These are phyloP conservation scores for Brotula barbata DNA, from an alignment of 2,797 vertebrate genomes.

Conservation along the genomic window DNA sequence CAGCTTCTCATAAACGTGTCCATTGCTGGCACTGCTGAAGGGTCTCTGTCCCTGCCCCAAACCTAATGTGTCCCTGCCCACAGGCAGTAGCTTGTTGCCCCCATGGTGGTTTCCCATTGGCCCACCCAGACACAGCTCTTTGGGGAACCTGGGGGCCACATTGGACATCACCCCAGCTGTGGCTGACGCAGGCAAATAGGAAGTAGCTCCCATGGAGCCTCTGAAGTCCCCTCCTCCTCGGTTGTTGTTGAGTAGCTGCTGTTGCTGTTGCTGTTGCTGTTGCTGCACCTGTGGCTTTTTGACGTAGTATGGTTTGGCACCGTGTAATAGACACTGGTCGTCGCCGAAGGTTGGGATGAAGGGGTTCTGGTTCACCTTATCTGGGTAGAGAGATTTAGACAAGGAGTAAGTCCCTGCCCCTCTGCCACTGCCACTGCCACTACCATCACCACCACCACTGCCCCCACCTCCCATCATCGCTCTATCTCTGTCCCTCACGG, in stretches of 20 bases:
- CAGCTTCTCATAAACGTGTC: slow-evolving; percentile 99
- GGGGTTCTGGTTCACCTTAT: slow-evolving; percentile 99
- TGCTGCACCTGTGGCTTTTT: slow-evolving; percentile 86
- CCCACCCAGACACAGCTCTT: slow-evolving; percentile 77
- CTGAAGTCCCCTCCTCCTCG: slow-evolving; percentile 95
- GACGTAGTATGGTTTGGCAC: slow-evolving; percentile 99
- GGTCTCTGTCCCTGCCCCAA: slow-evolving; percentile 81
- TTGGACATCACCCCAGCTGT: slow-evolving; percentile 92
- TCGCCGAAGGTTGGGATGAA: slow-evolving; percentile 99
- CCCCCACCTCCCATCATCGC: slow-evolving; percentile 81
- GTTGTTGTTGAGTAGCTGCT: slow-evolving; percentile 83
- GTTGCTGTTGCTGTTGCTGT: slow-evolving; percentile 87
- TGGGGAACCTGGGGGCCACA: slow-evolving; percentile 87
- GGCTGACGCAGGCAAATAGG: slow-evolving; percentile 93
- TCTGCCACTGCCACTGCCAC: slow-evolving; percentile 72
- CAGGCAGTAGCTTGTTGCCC: slow-evolving; percentile 76
- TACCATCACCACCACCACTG: slow-evolving; percentile 65
- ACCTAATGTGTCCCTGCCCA: slow-evolving; percentile 79
- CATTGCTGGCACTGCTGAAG: slow-evolving; percentile 92
- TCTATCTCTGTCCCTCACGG: slow-evolving; percentile 82
- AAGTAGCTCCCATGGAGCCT: slow-evolving; percentile 80
- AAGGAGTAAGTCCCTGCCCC: slow-evolving; percentile 93
- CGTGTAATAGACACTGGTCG: slow-evolving; percentile 99
- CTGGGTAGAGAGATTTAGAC: slow-evolving; percentile 99
- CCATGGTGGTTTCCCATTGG: slow-evolving; percentile 92